Conservation (phyloP, 1,140 invertebrate species). For the Cheumatopsyche charites region DNA sequence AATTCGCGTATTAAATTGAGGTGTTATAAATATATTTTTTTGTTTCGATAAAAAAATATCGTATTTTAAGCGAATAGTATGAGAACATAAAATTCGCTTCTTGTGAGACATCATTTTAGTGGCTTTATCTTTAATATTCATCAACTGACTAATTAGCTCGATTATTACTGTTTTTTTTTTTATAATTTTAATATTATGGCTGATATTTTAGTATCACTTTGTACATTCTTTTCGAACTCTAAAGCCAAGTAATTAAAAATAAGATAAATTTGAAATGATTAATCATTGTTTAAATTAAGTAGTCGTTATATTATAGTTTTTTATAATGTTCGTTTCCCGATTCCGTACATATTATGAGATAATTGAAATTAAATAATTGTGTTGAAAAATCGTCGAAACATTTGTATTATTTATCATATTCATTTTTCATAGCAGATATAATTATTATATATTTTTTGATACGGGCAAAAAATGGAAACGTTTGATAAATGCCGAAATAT, state of each 20-base stretch:
- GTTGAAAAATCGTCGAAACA: no score
- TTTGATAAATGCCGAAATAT: no score
- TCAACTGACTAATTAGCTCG: conserved; percentile 6
- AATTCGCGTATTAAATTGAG: background rate
- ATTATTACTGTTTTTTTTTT: background rate
- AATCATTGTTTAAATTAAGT: no score
- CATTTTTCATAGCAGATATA: no score
- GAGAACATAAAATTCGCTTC: conserved; percentile 14
- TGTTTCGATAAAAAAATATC: conserved; percentile 6
- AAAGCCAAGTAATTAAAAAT: background rate
- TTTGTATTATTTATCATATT: no score
- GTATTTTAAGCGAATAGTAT: conserved; percentile 10
- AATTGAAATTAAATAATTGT: no score
- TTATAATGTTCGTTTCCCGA: no score
- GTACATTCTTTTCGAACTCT: background rate
- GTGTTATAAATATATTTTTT: background rate
- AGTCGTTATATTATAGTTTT: no score
- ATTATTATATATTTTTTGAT: no score
- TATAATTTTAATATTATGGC: background rate
- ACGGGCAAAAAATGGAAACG: no score
- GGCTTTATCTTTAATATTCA: conserved; percentile 7
- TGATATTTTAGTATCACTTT: conserved; percentile 2
- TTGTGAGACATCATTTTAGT: background rate
- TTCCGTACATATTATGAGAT: no score
- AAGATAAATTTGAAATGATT: no score